Base-by-base conservation (phyloP, 1,140 invertebrate genomes). In the Drosophila dunni region DNA sequence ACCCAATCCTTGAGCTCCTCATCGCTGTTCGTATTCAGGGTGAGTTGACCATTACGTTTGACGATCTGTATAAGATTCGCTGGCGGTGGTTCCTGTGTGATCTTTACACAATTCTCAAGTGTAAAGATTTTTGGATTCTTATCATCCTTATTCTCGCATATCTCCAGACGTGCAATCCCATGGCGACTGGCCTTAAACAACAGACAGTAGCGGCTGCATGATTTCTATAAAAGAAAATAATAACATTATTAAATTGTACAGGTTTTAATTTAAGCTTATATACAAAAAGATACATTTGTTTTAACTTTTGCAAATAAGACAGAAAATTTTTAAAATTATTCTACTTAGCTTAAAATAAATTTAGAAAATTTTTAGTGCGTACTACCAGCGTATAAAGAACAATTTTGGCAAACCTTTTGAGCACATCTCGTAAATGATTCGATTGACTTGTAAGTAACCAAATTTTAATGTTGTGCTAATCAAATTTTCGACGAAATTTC, bases 101-200 rank as follows among this genome's bases (percentile, higher is more conserved):
- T 97, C 94, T 97, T 97, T 15, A 97, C 95, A 91, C 97, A 97
- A 90, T 97, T 96, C 93, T 97, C 96, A 40, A 97, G 93, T 1
- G 96, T 96, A 68, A 97, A 95, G 51, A 97, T 97, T 82, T 95
- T 95, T 45, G 94, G 94, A 91, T 95, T 95, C 40, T 94, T 93
- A 11, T 94, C 91, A 79, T 95, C 95, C 92, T 96, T 95, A 92
- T 93, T 95, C 50, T 97, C 97, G 92, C 96, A 97, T 74, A 97
- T 95, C 94, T 97, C 97, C 36, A 97, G 92, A 50, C 97, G 93
- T 88, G 96, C 96, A 75, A 97, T 96, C 10, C 97, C 97, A 93
- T 95, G 95, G 86, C 96, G 97, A 89, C 96, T 97, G 34, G 95
- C 94, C 93, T 95, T 96, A 77, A 95, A 97, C 4, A 97, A 92